A percentile compares a stretch with the other conserved stretches of the same genome.
These are phyloP conservation scores for Pogonocherus hispidulus DNA, from an alignment of 2,888 invertebrate species.

Conservation along the genomic window DNA sequence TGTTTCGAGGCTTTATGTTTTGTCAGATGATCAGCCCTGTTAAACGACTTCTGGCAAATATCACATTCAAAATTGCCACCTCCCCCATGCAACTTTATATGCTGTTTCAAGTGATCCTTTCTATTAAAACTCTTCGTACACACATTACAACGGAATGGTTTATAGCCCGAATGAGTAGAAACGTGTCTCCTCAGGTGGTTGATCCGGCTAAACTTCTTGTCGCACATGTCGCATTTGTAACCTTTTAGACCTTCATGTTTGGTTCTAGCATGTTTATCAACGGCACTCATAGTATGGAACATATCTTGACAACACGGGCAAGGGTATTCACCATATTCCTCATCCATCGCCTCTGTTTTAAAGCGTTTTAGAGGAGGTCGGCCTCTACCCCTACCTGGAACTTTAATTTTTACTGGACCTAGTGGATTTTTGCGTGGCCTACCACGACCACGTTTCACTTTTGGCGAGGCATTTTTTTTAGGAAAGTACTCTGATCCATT, in stretches of 20 bases:
- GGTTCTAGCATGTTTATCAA: constrained; percentile 61
- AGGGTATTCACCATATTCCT: constrained; percentile 59
- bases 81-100: constrained; percentile 60
- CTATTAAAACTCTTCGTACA: constrained; percentile 67
- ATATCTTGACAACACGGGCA: constrained; percentile 61
- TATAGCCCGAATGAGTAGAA: constrained; percentile 67
- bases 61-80: constrained; percentile 67
- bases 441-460: constrained; percentile 58
- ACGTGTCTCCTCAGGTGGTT: constrained; percentile 70
- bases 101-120: constrained; percentile 64
- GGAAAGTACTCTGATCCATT: constrained; percentile 65
- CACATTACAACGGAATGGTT: constrained; percentile 65
- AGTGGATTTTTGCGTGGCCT: constrained; percentile 61
- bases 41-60: constrained; percentile 70
- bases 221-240: constrained; percentile 67
- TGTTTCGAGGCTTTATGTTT: constrained; percentile 69
- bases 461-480: constrained; percentile 49
- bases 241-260: constrained; percentile 58
- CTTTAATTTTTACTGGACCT: constrained; percentile 39
- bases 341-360: constrained; percentile 56
- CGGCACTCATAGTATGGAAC: constrained; percentile 58
- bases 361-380: constrained; percentile 54
- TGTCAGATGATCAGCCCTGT: constrained; percentile 69
- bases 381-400: constrained; percentile 50
- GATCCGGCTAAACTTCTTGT: constrained; percentile 68